These are phyloP conservation scores for Scopus umbretta DNA, from an alignment of 2,113 vertebrate genomes.

Conservation along the genomic window DNA sequence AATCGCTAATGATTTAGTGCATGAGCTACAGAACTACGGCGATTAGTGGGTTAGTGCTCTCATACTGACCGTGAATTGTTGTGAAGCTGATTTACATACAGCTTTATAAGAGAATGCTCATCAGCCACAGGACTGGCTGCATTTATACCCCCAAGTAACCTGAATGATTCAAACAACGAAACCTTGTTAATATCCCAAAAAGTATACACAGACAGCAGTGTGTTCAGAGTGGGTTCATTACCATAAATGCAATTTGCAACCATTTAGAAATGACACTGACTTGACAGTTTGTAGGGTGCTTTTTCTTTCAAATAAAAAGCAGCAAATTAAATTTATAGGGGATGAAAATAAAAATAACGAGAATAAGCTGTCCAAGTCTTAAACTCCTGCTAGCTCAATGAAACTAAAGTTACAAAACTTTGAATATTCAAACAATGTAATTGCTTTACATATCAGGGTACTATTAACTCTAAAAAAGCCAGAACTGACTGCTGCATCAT, in stretches of 20 bases:
- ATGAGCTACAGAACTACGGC: conserved; percentile 32
- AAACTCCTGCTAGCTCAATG: neutral
- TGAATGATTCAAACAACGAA: conserved; percentile 73
- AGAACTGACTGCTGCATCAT: conserved; percentile 13
- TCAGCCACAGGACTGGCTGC: conserved; percentile 72
- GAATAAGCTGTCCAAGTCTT: neutral
- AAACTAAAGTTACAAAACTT: neutral
- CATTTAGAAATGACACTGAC: conserved; percentile 31
- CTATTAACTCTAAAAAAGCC: neutral
- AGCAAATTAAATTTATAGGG: neutral
- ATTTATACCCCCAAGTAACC: conserved; percentile 73
- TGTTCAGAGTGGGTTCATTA: conserved; percentile 26
- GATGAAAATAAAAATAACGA: neutral
- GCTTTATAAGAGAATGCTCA: conserved; percentile 77
- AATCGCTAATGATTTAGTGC: conserved; percentile 35
- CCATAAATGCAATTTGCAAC: neutral
- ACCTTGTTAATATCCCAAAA: conserved; percentile 60
- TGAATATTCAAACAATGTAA: neutral
- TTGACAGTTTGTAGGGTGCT: neutral
- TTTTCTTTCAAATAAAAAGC: neutral
- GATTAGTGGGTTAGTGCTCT: conserved; percentile 62
- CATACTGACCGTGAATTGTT: conserved; percentile 73
- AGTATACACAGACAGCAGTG: conserved; percentile 20
- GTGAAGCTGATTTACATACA: conserved; percentile 77
- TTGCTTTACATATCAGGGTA: neutral